Percentiles rank a stretch among this genome's conserved stretches.
Conservation (phyloP, 2,888 invertebrate genomes). For the Cremastinae sp. region DNA sequence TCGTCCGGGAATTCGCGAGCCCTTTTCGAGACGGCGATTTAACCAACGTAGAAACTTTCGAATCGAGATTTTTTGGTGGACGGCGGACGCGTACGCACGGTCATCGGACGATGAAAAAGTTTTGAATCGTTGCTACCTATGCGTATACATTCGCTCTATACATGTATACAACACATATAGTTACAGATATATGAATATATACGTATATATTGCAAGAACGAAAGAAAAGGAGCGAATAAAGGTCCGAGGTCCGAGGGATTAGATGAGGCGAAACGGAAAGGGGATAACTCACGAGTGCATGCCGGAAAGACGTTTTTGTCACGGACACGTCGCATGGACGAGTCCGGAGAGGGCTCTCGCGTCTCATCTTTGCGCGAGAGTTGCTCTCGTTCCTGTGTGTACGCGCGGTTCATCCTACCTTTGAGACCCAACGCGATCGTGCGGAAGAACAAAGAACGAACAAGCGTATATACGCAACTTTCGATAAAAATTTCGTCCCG, state of each 20-base stretch:
- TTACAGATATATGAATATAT: too few relatives aligned
- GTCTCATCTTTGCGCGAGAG: neutral
- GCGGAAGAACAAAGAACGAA: constrained; percentile 29
- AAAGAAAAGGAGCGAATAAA: neutral
- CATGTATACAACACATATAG: too few relatives aligned
- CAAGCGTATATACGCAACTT: constrained; percentile 4
- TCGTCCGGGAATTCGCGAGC: constrained; percentile 23
- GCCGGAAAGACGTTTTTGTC: constrained; percentile 45
- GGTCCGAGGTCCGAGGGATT: too few relatives aligned
- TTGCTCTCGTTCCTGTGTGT: too few relatives aligned
- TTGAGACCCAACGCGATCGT: neutral
- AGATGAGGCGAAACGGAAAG: constrained; percentile 14
- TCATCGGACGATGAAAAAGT: constrained; percentile 63
- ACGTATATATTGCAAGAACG: constrained; percentile 44
- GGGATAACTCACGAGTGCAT: neutral
- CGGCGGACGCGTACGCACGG: constrained; percentile 20
- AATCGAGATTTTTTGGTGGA: constrained; percentile 59
- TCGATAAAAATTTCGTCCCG: constrained; percentile 47
- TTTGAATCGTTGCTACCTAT: constrained; percentile 58
- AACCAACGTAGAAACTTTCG: constrained; percentile 9
- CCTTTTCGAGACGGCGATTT: constrained; percentile 15
- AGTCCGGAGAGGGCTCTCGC: constrained; percentile 36
- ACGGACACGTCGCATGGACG: constrained; percentile 17
- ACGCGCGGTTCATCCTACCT: constrained; percentile 34
- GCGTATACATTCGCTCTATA: too few relatives aligned